Evolutionary conservation across 2,797 vertebrate species (phyloP).

Genomic region (Xenopus petersii): DNA sequence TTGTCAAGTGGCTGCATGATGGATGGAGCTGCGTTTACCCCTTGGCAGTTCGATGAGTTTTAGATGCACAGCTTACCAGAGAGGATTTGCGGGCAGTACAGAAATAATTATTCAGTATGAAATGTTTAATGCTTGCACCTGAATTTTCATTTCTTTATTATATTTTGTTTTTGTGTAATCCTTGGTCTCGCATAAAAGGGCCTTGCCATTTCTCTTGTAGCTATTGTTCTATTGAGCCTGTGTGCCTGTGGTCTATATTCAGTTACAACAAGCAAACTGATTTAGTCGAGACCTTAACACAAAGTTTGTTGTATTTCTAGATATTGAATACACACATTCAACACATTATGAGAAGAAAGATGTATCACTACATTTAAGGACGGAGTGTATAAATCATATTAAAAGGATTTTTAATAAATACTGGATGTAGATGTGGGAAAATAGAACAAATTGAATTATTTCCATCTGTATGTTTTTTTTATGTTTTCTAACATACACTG

Average conservation of each 20-base stretch:
- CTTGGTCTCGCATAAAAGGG: slow-evolving; percentile 68
- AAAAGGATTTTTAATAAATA: slow-evolving; percentile 49
- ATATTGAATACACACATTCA: slow-evolving; percentile 49
- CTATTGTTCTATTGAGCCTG: slow-evolving; percentile 46
- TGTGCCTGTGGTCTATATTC: slow-evolving; percentile 46
- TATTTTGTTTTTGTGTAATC: slow-evolving; percentile 75
- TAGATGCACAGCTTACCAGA: slow-evolving; percentile 90
- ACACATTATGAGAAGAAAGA: slow-evolving; percentile 44
- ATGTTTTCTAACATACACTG: too few species aligned
- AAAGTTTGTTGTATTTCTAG: slow-evolving; percentile 48
- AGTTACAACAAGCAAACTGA: slow-evolving; percentile 44
- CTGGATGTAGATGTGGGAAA: slow-evolving; percentile 6
- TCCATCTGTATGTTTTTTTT: too few species aligned
- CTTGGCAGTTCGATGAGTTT: slow-evolving; percentile 98
- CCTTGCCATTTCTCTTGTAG: slow-evolving; percentile 54
- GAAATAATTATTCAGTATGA: slow-evolving; percentile 96
- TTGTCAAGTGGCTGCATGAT: slow-evolving; percentile 99
- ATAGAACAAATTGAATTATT: slow-evolving; percentile 11
- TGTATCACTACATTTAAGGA: slow-evolving; percentile 39
- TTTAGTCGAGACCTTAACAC: slow-evolving; percentile 47
- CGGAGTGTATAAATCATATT: slow-evolving; percentile 41
- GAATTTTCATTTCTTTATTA: slow-evolving; percentile 85
- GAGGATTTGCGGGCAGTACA: slow-evolving; percentile 88
- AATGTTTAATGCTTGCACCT: slow-evolving; percentile 86
- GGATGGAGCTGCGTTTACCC: slow-evolving; percentile 97